A percentile compares a stretch with the other conserved stretches of the same genome.
phyloP scores from a whole-genome alignment of 2,888 invertebrate species.

The Melitaea athalia region DNA sequence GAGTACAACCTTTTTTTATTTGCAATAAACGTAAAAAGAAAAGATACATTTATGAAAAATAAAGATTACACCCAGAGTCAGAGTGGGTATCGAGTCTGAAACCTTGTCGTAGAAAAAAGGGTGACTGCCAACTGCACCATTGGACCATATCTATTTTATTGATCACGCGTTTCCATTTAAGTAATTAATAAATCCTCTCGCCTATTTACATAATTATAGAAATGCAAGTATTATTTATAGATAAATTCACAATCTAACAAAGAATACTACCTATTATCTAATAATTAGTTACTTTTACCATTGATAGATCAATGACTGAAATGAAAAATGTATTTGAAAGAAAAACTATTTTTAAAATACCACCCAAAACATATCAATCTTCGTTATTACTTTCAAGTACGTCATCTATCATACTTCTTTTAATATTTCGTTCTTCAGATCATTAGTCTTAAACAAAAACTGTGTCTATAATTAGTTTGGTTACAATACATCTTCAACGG shows the following conservation, averaged over 20 bases:
- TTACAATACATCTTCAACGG: slow-evolving; percentile 52
- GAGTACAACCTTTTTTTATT: no score
- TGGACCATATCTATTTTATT: no score
- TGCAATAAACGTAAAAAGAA: no score
- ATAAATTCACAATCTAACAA: not conserved
- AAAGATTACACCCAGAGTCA: no score
- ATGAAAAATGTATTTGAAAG: not conserved
- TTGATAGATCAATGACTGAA: not conserved
- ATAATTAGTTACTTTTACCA: not conserved
- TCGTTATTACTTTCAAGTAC: slow-evolving; percentile 36
- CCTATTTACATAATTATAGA: no score
- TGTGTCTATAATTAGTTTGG: slow-evolving; percentile 66
- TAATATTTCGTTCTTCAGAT: slow-evolving; percentile 53
- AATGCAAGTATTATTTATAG: not conserved
- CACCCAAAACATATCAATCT: slow-evolving; percentile 45
- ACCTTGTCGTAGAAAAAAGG: no score
- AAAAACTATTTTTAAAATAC: slow-evolving; percentile 7
- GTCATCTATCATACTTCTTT: slow-evolving; percentile 48
- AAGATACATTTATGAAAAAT: no score
- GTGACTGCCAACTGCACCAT: no score
- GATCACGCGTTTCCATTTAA: no score
- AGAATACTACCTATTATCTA: not conserved
- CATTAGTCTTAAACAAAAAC: slow-evolving; percentile 60
- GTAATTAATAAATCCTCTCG: no score
- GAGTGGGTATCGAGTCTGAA: no score